Evolutionary conservation across 2,888 invertebrate species (phyloP), one percentile per base, ranked within the genome.

Genomic region (Myopa testacea): DNA sequence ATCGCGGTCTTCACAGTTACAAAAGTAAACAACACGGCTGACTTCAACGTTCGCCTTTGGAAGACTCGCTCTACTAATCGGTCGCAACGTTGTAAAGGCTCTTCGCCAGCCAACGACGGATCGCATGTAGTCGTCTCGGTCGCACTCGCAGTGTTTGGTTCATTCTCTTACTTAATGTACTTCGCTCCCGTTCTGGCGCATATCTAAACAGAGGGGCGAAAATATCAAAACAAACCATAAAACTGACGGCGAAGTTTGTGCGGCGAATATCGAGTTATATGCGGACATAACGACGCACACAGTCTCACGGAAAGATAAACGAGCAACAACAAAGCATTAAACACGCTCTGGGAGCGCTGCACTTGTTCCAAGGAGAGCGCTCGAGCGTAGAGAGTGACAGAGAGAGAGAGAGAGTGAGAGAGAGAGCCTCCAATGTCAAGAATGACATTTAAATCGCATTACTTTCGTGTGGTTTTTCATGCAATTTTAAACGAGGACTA

Each of bases 161-260:
- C 26, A 26, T 1, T 26, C 26, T 1, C 2, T 26, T 26, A n/a
- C n/a, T 58, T 12, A n/a, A 6, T 58, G 5, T 58, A 16, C 19
- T 6, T 58, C n/a, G 16, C 58, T 16, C n/a, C 19, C 58, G 19
- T 19, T 58, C 58, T 16, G 16, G 58, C 5, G 14, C 16, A 16
- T 4, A 58, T 16, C 16, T 52, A 4, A 60, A 12, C 16, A 19
- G 38, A 65, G 12, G 37, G 37, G 77, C 72, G 63, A 78, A 78
- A 81, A 80, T 78, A 82, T 84, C 82, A 84, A 84, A 85, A 85
- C 85, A 85, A 85, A 85, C 85, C 85, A 84, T 85, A 85, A 85
- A 85, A 85, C 82, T 83, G 84, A 85, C 82, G 84, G 84, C 83
- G 82, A 84, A 81, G 84, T 84, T 84, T 84, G 85, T 81, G 80